These are phyloP conservation scores for Minunthozetes semirufus DNA, from an alignment of 2,888 invertebrate species.

Conservation along the genomic window DNA sequence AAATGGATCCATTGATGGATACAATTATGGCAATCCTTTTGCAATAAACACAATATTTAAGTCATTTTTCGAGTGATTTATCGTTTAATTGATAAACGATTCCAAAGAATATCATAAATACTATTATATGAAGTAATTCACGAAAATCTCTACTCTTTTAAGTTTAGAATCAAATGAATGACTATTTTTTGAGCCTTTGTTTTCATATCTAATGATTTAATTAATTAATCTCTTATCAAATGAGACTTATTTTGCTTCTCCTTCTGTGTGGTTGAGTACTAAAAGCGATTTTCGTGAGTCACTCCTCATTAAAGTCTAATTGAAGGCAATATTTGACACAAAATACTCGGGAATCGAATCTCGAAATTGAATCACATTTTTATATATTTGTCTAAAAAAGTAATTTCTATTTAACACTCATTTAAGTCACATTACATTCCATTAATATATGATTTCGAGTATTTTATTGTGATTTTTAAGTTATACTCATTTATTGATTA, in stretches of 20 bases:
- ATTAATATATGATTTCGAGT: background rate
- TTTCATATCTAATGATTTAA: too few species aligned
- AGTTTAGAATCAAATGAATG: too few species aligned
- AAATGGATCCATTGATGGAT: too few species aligned
- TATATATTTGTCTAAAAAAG: background rate
- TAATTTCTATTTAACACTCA: background rate
- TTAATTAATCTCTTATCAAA: too few species aligned
- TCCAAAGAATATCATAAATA: background rate
- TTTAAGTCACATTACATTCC: slow-evolving; percentile 18
- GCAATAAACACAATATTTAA: background rate
- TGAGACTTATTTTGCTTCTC: too few species aligned
- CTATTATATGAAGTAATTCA: too few species aligned
- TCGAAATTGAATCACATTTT: background rate
- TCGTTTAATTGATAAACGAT: background rate
- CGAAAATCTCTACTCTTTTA: too few species aligned
- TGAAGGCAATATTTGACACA: background rate
- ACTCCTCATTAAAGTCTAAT: background rate
- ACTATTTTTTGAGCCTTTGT: too few species aligned
- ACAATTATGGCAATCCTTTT: background rate
- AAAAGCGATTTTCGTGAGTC: too few species aligned
- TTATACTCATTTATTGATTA: slow-evolving; percentile 18
- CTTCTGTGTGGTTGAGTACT: too few species aligned
- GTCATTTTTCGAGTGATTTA: background rate
- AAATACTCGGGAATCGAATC: background rate
- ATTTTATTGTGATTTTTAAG: background rate